Evolutionary conservation across 1,140 invertebrate genomes (phyloP).

Genomic region (Metopolophium dirhodum): DNA sequence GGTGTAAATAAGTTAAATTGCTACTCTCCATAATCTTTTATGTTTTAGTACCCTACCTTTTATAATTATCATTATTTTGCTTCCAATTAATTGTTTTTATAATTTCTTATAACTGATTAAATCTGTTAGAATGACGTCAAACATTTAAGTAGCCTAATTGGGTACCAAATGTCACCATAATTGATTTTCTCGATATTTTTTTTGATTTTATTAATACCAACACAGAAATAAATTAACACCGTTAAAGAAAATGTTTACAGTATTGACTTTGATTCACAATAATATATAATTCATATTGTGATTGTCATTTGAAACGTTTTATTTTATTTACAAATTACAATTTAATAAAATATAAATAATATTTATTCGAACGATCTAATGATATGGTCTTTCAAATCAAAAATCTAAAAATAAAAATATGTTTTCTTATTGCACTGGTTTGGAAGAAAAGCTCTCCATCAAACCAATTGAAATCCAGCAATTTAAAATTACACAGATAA

Average conservation of each 20-base stretch:
- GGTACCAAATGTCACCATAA: neutral
- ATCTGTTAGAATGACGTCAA: neutral
- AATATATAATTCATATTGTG: neutral
- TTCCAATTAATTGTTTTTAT: neutral
- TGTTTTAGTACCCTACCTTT: neutral
- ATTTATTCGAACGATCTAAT: neutral
- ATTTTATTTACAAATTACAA: neutral
- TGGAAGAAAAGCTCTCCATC: neutral
- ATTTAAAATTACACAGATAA: neutral
- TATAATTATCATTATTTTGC: neutral
- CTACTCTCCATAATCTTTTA: neutral
- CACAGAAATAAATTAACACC: neutral
- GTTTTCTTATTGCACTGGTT: neutral
- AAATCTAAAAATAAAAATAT: neutral
- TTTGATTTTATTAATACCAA: neutral
- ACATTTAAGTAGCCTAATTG: neutral
- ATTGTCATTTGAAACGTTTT: neutral
- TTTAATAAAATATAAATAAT: neutral
- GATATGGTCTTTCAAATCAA: neutral
- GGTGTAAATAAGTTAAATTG: neutral
- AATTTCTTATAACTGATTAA: neutral
- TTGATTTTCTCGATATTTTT: neutral
- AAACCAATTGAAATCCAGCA: neutral
- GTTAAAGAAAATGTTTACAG: neutral
- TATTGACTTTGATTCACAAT: neutral